These are phyloP conservation scores for Cheilosia vulpina DNA, from an alignment of 2,888 invertebrate genomes.

Conservation along the genomic window DNA sequence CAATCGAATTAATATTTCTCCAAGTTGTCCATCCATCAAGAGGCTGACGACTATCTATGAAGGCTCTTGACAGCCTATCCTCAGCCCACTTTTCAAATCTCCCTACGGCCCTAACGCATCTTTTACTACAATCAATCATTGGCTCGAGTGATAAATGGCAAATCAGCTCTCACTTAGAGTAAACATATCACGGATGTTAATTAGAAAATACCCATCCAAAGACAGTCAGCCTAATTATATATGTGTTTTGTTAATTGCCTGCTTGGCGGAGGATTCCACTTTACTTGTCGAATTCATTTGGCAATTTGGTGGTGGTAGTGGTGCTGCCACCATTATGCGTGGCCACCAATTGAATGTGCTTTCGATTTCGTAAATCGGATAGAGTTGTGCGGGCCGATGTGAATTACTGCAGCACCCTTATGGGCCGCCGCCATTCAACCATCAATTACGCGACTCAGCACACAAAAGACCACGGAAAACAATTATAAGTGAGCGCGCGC, in stretches of 20 bases:
- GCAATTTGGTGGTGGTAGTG: conserved; percentile 6
- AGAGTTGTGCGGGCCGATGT: conserved; percentile 16
- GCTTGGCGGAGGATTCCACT: conserved; percentile 11
- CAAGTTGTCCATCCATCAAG: no score
- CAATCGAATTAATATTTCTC: no score
- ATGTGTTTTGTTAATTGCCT: conserved; percentile 47
- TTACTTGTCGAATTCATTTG: conserved; percentile 20
- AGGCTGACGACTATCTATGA: no score
- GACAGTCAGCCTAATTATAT: conserved; percentile 26
- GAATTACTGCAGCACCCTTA: conserved; percentile 29
- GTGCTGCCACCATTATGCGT: neutral
- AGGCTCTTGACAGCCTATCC: no score
- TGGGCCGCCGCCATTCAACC: conserved; percentile 57
- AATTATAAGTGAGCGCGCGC: conserved; percentile 56
- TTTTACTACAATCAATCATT: neutral
- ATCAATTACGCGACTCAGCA: conserved; percentile 58
- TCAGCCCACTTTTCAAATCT: no score
- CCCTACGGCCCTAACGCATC: neutral
- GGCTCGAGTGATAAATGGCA: conserved; percentile 35
- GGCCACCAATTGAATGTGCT: conserved; percentile 42
- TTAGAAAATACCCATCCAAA: conserved; percentile 31
- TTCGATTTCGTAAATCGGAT: conserved; percentile 40
- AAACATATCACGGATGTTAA: conserved; percentile 40
- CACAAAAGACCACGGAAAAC: conserved; percentile 73
- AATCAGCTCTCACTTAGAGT: conserved; percentile 10